Base-by-base conservation (phyloP, 2,113 vertebrate species). In the Odontophorus gujanensis region DNA sequence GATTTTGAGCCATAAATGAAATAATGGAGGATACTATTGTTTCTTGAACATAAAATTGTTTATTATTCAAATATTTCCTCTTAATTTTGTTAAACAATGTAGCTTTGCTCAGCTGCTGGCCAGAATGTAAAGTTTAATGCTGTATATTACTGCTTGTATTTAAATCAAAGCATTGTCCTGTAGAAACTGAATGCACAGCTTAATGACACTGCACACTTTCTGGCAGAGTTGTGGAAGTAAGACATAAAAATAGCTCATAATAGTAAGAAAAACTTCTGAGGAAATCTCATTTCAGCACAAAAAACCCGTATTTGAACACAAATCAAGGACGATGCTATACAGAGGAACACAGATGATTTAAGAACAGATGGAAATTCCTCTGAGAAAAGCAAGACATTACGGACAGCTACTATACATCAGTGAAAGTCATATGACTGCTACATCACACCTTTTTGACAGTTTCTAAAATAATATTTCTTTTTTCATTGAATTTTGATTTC, bases 151-250 rank as follows among this genome's bases (percentile, higher is more conserved):
- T 88, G 24, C 57, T 91, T 83, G 75, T 89, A 87, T 84, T 92
- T 89, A 87, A 95, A 87, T 81, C 75, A 89, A 87, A 93, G 63
- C n/a, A 75, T 81, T 69, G 78, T 92, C 59, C 86, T 93, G 89
- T 91, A 95, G 92, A 89, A 96, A 94, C 65, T 81, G 89, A 74
- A 81, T 76, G 16, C 87, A 74, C 57, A 90, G 65, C 79, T 94
- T 85, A 92, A 78, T 22, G 69, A 47, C 51, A 66, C 2, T 76
- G 73, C 51, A 84, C 22, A 42, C 47, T 85, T 95, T 73, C 82
- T 92, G 63, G 28, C 40, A 86, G 61, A 16, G n/a, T 71, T 61
- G 47, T 94, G 72, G 72, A 90, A 81, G 38, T 40, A 87, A 84
- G 79, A 72, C 13, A 78, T 62, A 92, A 93, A 91, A 93, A 92